Evolutionary conservation across 2,888 invertebrate genomes (phyloP), one percentile per base, ranked within the genome.

Genomic region (Athrips mouffetella): DNA sequence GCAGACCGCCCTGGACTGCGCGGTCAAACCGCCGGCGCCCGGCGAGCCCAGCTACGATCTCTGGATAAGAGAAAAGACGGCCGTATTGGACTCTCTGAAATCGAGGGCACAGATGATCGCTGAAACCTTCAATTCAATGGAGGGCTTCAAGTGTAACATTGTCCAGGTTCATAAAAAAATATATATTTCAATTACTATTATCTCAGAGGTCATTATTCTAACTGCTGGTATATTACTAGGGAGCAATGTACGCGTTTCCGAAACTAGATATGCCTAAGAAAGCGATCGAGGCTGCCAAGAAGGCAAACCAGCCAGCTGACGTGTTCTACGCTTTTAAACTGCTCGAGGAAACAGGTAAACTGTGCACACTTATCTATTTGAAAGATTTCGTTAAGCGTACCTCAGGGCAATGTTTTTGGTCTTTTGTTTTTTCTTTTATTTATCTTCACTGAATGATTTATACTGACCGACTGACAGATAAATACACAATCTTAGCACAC

Each of bases 161-260:
- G 89, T 42, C 0, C 67, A 95, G 94, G 41, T 41, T 8, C 2
- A 11, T n/a, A 30, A 29, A 10, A n/a, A n/a, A n/a, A n/a, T n/a
- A n/a, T n/a, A n/a, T n/a, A n/a, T n/a, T n/a, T n/a, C n/a, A 29
- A 2, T 29, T 29, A 29, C 10, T 29, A 5, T 8, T 29, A 10
- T 29, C n/a, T 10, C 29, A 2, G n/a, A 11, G 1, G 13, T 31
- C 5, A 2, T 37, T 6, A 3, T 37, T 37, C n/a, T 16, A 35
- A 16, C n/a, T n/a, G n/a, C n/a, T n/a, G 13, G 16, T 33, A 13
- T 3, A 6, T 18, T 25, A 37, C 13, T 57, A 93, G 92, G 92
- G 98, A 10, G 97, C 98, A 13, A 98, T 98, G 98, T 98, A 98
- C 73, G 96, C 96, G 39, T 98, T 98, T 72, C 98, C 98, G 0